These are phyloP conservation scores for Amphipoea oculea DNA, from an alignment of 2,888 invertebrate genomes.

Conservation along the genomic window DNA sequence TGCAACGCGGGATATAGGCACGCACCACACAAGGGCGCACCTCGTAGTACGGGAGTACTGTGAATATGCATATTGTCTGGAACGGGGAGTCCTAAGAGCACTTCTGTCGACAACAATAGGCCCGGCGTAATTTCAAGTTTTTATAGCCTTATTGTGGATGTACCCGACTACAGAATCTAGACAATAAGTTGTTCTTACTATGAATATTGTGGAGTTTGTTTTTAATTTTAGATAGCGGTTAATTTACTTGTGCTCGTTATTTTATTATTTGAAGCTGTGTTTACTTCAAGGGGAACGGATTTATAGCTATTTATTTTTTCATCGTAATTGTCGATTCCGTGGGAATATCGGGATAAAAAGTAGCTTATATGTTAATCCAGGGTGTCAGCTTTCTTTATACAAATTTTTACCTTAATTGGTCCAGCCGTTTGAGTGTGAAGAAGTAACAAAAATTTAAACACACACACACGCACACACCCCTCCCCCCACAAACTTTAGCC, in stretches of 20 bases:
- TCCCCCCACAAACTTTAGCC: too few relatives aligned
- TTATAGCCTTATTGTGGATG: conserved; percentile 74
- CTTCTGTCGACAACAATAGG: conserved; percentile 81
- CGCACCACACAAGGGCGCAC: conserved; percentile 57
- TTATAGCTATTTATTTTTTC: conserved; percentile 7
- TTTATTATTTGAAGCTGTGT: conserved; percentile 10
- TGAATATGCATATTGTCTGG: conserved; percentile 86
- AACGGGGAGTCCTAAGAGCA: conserved; percentile 73
- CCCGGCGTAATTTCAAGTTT: conserved; percentile 78
- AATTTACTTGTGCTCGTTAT: conserved; percentile 17
- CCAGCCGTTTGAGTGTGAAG: too few relatives aligned
- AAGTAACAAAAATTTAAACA: too few relatives aligned
- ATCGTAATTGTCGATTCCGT: too few relatives aligned
- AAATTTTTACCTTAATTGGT: too few relatives aligned
- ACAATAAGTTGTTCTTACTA: conserved; percentile 62
- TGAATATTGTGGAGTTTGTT: conserved; percentile 51
- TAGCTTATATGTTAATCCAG: too few relatives aligned
- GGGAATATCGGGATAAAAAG: too few relatives aligned
- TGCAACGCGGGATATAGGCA: conserved; percentile 47
- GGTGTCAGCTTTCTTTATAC: too few relatives aligned
- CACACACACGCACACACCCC: too few relatives aligned
- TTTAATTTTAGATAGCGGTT: conserved; percentile 62
- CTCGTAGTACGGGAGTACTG: conserved; percentile 57
- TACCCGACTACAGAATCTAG: conserved; percentile 61
- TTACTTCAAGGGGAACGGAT: not conserved